Percentiles rank a stretch among this genome's conserved stretches.
phyloP scores from a whole-genome alignment of 2,797 vertebrate genomes.

The Anas capensis region DNA sequence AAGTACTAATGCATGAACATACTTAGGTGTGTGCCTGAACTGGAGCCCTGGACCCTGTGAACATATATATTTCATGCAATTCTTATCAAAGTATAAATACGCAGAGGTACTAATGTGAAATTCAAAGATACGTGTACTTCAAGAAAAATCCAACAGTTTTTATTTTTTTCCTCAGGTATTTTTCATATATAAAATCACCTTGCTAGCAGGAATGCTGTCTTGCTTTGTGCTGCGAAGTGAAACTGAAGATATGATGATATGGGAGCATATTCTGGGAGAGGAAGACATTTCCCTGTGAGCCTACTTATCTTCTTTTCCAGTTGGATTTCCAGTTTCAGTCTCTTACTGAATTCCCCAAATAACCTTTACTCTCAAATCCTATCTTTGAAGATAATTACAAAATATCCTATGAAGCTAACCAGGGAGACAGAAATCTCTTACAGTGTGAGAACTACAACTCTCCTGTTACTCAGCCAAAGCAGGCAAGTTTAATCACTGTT shows the following conservation, averaged over 20 bases:
- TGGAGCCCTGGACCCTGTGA: not conserved
- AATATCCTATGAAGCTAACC: not conserved
- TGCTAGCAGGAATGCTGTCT: not conserved
- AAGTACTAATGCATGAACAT: not conserved
- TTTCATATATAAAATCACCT: not conserved
- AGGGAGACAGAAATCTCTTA: not conserved
- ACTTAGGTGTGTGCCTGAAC: not conserved
- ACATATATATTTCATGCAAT: not conserved
- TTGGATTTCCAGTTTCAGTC: constrained; percentile 19
- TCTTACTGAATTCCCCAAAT: not conserved
- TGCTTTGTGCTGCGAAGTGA: not conserved
- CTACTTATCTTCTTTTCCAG: constrained; percentile 9
- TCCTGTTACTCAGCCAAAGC: not conserved
- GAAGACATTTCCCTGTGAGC: not conserved
- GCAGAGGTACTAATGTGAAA: not conserved
- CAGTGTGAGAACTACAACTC: not conserved
- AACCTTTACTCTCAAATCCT: constrained; percentile 32
- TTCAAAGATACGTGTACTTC: not conserved
- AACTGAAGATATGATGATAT: not conserved
- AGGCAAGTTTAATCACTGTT: not conserved
- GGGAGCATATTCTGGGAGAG: not conserved
- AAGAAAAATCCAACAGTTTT: not conserved
- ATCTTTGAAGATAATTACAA: constrained; percentile 21
- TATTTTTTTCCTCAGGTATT: not conserved
- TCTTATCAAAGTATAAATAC: not conserved